Conservation (phyloP, 2,797 vertebrate species). For the Fistularia commersonii region DNA sequence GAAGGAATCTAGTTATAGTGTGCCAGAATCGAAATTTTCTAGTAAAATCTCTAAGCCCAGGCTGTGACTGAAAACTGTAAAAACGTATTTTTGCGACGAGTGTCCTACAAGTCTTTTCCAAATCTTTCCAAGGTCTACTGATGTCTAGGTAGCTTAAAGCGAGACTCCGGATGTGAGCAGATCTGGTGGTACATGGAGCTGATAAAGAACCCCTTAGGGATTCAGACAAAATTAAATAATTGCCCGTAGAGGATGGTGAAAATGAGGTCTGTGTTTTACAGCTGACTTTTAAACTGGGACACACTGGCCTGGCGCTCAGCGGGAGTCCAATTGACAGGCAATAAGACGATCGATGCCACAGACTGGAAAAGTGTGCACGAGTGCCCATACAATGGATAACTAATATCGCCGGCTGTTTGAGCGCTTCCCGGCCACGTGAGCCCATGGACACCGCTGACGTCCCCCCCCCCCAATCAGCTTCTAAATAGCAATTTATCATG, state of each 20-base stretch:
- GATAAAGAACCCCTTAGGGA: slow-evolving; percentile 38
- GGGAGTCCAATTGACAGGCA: slow-evolving; percentile 31
- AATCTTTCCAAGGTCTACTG: no score
- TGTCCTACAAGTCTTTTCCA: no score
- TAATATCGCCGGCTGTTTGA: background rate
- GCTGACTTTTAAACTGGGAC: slow-evolving; percentile 63
- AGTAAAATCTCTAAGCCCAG: no score
- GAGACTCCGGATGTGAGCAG: slow-evolving; percentile 15
- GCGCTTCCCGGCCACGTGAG: background rate
- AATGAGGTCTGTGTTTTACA: slow-evolving; percentile 53
- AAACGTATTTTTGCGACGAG: no score
- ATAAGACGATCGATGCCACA: slow-evolving; percentile 54
- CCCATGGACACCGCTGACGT: background rate
- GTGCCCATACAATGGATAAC: slow-evolving; percentile 17
- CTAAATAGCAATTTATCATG: no score
- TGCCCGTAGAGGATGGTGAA: slow-evolving; percentile 48
- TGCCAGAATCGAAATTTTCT: no score
- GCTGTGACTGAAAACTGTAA: no score
- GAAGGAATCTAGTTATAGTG: no score
- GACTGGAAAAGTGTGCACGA: slow-evolving; percentile 45
- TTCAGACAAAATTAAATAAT: slow-evolving; percentile 56
- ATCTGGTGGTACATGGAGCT: slow-evolving; percentile 35
- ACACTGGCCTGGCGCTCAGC: slow-evolving; percentile 20
- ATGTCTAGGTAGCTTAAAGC: no score
- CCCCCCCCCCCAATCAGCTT: slow-evolving; percentile 1